Base-by-base conservation (phyloP, 2,888 invertebrate genomes). In the Melieria picta region DNA sequence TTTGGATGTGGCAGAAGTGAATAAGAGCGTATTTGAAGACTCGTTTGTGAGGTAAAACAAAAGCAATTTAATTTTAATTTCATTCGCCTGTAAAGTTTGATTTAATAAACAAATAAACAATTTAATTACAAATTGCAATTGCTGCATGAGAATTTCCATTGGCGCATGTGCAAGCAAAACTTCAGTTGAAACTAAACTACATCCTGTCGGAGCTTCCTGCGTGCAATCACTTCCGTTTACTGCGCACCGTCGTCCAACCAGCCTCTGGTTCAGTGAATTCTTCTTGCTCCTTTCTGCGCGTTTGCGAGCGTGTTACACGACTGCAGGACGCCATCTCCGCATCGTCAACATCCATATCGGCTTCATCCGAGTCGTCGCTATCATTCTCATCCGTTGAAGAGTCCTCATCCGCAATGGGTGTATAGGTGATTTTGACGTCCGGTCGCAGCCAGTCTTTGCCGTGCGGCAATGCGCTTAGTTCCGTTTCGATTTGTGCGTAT, bases 231-330 rank as follows among this genome's bases (percentile, higher is more conserved):
- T 87, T 89, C 88, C 87, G 88, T 88, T 82, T 89, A 9, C 88
- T 85, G 77, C 88, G 87, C 0, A 92, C 91, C 66, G 90, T 89
- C 11, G 91, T 91, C 92, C 92, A 92, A n/a, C 91, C 92, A 0
- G 90, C 89, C 77, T 91, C 91, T 0, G 88, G 88, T 71, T 86
- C 85, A 7, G 80, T 81, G 71, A 85, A 85, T 9, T 77, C 73
- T 4, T 79, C 78, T 1, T 79, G 73, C 57, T 81, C 75, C 47
- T 79, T 77, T 43, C 78, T 80, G 4, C 78, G 80, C 0, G 79
- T 73, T 70, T 81, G 80, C 0, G 82, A 80, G 9, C 81, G 78
- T 1, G 80, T 80, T 3, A 79, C 72, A 4, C 79, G 78, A 0
- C 79, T 80, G 5, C 78, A 70, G 6, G 74, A 71, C 0, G 70